These are phyloP conservation scores for Heteromormyrus szaboi DNA, from an alignment of 2,797 vertebrate species.

Conservation along the genomic window DNA sequence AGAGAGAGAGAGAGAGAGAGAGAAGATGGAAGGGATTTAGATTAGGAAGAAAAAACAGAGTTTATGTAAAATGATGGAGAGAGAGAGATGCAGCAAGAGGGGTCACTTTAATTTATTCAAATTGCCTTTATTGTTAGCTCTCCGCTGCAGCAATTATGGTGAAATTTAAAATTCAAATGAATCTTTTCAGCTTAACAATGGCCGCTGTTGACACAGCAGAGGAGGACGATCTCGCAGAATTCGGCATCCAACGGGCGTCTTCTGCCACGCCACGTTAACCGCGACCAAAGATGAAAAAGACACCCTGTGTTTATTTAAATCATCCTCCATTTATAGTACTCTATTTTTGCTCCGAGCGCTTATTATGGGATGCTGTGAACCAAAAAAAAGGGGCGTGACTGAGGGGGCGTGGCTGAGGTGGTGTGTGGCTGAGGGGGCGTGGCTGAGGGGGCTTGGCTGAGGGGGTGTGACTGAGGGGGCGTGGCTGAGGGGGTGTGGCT, in stretches of 20 bases:
- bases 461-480: background rate
- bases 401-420: background rate
- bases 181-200: background rate
- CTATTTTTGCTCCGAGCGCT: background rate
- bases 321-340: background rate
- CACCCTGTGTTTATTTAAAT: background rate
- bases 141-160: background rate
- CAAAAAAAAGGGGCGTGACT: background rate
- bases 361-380: background rate
- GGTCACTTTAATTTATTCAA: conserved; percentile 3
- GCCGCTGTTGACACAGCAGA: background rate
- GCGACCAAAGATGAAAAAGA: background rate
- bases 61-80: conserved; percentile 37
- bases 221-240: background rate
- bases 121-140: background rate
- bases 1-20: background rate
- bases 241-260: background rate
- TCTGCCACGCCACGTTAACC: background rate
- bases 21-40: conserved; percentile 42
- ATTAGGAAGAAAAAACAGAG: background rate
- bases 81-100: background rate
- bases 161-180: conserved; percentile 9
- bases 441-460: background rate
- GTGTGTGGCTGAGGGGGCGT: too few relatives aligned
- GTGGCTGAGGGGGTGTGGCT: background rate